Evolutionary conservation across 92 coral and sea anemone genomes (phyloP), one percentile per base, ranked within the genome.

Genomic region (Bergia puertoricense): DNA sequence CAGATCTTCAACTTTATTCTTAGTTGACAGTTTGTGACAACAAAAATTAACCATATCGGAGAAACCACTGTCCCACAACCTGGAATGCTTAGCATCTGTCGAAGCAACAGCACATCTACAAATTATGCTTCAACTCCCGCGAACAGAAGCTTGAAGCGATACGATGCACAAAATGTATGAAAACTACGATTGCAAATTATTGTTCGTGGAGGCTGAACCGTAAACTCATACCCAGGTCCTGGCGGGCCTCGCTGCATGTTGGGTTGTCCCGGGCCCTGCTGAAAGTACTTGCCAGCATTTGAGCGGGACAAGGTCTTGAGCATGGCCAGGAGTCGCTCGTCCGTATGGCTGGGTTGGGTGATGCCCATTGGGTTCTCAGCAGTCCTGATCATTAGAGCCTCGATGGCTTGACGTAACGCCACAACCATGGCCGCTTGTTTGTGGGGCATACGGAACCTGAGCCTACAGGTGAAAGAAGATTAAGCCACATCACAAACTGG

Each of bases 391-490:
- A 97, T 83, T 79, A 97, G 92, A 15, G 91, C 93, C 81, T 97
- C 99, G 77, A 97, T 91, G 18, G 96, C 98, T 69, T 94, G 96
- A 44, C 99, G 99, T 72, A 97, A 83, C 3, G 99, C 99, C 3
- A 97, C 99, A 56, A 97, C 90, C 94, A 93, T 91, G 81, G 99
- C 98, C 38, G 96, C 99, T 75, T 97, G 99, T 36, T 86, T 90
- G 75, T 95, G 94, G 41, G 96, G 95, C 91, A 97, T 93, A 48
- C 99, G 98, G 44, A 95, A 93, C 85, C 92, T 94, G 69, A 97
- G 86, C 99, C 99, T 97, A 90, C 22, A 3, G 57, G 65, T 45
- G 51, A 76, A 74, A 15, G 76, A 30, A 4, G 20, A 4, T 11
- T 18, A 41, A 22, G 14, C 42, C 5, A 9, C 0, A 15, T 78